phyloP scores from a whole-genome alignment of 2,113 vertebrate species.

The pig (Sus scrofa) region T2T-Sscrofa CM000813.6:149579501-149580000 shows the following conservation, averaged over 20 bases:
- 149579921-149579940: background rate
- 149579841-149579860: background rate
- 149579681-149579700: background rate
- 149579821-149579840: background rate
- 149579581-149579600: background rate
- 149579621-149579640: background rate
- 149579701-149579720: background rate
- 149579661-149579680: background rate
- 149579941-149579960: background rate
- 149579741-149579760: background rate
- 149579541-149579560: background rate
- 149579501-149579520: conserved; percentile 1
- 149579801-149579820: background rate
- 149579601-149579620: background rate
- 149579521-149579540: background rate
- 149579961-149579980: background rate
- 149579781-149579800: background rate
- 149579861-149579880: background rate
- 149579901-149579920: background rate
- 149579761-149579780: background rate
- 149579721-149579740: background rate
- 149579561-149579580: background rate
- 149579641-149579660: background rate
- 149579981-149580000: background rate
- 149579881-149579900: conserved; percentile 8